A percentile compares a stretch with the other conserved stretches of the same genome.
Conservation (phyloP, 2,888 invertebrate genomes). For the Ametastegia equiseti region DNA sequence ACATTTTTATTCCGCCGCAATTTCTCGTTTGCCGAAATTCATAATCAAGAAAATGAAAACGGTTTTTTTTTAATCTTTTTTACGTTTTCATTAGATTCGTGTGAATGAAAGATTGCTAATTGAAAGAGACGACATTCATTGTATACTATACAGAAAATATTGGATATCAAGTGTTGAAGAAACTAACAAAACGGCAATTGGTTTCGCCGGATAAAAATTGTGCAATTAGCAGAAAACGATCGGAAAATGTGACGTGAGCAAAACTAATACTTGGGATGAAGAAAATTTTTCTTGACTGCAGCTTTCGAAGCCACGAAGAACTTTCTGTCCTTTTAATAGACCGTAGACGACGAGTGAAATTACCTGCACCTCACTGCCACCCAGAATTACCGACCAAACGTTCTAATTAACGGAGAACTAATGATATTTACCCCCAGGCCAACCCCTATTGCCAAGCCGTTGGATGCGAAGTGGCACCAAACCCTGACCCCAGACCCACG, state of each 20-base stretch:
- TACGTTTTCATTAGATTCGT: too few relatives aligned
- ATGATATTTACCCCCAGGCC: constrained; percentile 17
- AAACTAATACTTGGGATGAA: not conserved
- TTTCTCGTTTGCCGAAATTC: too few relatives aligned
- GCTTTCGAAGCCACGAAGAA: constrained; percentile 9
- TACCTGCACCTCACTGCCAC: constrained; percentile 7
- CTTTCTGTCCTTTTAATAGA: constrained; percentile 10
- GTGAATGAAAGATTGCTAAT: not conserved
- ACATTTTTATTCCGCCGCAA: too few relatives aligned
- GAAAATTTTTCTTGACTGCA: not conserved
- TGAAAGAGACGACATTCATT: not conserved
- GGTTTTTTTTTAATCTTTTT: too few relatives aligned
- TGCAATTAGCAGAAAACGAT: too few relatives aligned
- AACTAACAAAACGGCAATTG: not conserved
- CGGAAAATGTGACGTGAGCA: not conserved
- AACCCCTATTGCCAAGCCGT: constrained; percentile 11
- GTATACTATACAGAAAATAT: not conserved
- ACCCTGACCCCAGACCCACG: constrained; percentile 35
- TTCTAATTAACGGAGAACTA: constrained; percentile 25
- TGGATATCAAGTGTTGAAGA: not conserved
- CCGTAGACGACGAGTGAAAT: constrained; percentile 29
- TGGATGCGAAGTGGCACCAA: constrained; percentile 27
- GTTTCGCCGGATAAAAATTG: too few relatives aligned
- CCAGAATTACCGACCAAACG: constrained; percentile 21
- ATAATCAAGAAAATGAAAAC: too few relatives aligned